These are phyloP conservation scores for Dreissena polymorpha DNA, from an alignment of 1,140 invertebrate species.

Conservation along the genomic window DNA sequence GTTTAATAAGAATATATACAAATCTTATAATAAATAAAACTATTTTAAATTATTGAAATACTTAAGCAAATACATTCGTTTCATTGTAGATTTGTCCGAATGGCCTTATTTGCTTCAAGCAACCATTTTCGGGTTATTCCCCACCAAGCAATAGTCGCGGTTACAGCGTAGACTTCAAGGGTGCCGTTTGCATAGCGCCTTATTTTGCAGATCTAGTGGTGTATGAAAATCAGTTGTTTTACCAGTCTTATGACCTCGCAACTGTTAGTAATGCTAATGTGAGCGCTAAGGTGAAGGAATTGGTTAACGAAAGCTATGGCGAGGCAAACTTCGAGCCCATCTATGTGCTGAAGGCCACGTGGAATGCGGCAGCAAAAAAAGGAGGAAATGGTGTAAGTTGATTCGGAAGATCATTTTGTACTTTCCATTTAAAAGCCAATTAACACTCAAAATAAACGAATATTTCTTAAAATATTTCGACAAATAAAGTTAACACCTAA, in stretches of 20 bases:
- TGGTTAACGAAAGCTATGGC: conserved; percentile 11
- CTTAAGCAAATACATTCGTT: background rate
- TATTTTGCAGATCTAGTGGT: conserved; percentile 31
- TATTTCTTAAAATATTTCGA: no score
- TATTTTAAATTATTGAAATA: no score
- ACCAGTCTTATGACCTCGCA: conserved; percentile 25
- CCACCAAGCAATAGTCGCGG: background rate
- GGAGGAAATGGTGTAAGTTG: background rate
- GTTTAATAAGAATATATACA: no score
- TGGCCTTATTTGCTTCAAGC: conserved; percentile 31
- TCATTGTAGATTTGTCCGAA: conserved; percentile 28
- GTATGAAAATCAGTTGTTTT: background rate
- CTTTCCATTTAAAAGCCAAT: no score
- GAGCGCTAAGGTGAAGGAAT: background rate
- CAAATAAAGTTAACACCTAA: no score
- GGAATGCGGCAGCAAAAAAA: background rate
- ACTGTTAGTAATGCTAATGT: background rate
- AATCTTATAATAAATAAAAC: no score
- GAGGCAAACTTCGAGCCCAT: conserved; percentile 5
- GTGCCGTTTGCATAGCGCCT: conserved; percentile 33
- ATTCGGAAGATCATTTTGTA: conserved; percentile 3
- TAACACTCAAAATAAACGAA: no score
- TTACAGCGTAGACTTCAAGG: background rate
- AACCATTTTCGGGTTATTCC: conserved; percentile 15
- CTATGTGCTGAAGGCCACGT: conserved; percentile 14